Evolutionary conservation across 2,113 vertebrate species (phyloP), one percentile per base, ranked within the genome.

Genomic region (Platycercus adscitus): DNA sequence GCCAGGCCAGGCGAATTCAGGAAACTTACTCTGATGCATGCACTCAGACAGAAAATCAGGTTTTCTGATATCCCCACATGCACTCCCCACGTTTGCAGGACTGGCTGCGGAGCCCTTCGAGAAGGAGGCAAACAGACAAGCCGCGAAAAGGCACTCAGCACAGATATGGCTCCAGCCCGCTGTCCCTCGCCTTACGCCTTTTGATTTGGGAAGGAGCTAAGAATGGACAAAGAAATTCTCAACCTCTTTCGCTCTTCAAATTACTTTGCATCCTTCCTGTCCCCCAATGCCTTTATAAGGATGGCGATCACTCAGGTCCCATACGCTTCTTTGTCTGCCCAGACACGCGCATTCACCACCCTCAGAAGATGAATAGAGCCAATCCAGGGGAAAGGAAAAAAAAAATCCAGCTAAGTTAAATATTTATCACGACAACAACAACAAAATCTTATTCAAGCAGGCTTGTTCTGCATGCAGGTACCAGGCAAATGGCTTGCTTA

Each of bases 281-380:
- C 86, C 89, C 89, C 75, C 75, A 75, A 49, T 46, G 71, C 87
- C 94, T 95, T 89, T 94, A 92, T 52, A 90, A 84, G 93, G 91
- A 88, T 58, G 55, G 73, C 52, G 86, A 88, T 66, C 76, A 73
- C 91, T 95, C 66, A 76, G 90, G 70, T 90, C 80, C 92, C 73
- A 20, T 82, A 88, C 72, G 44, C 72, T 95, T 95, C 97, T 98
- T 98, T 98, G 98, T 98, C 96, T 97, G 94, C 95, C 87, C 69
- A 90, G 89, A 95, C 92, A 95, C 95, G 89, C 44, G 86, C 91
- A 91, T 95, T 96, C 94, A 79, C 91, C 10, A 82, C 89, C 71
- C 85, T 58, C 65, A 79, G 88, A 94, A 92, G 95, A 97, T 86
- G 93, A 95, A 93, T 91, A 78, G 73, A 93, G 81, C 12, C 88